A percentile compares a stretch with the other conserved stretches of the same genome.
Conservation (phyloP, 2,888 invertebrate genomes). For the Sylvicola cinctus region DNA sequence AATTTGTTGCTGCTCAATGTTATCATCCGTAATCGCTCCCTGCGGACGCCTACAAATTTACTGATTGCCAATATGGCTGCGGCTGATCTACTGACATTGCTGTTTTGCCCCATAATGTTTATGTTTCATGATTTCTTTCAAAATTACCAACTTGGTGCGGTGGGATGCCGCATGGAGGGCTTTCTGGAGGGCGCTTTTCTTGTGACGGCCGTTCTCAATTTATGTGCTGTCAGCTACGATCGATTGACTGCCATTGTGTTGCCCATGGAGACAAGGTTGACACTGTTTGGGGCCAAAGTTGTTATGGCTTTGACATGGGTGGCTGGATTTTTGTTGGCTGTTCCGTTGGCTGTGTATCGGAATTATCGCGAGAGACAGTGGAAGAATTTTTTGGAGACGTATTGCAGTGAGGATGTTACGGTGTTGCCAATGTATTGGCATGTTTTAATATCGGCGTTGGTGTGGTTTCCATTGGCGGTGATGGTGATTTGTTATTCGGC, state of each 20-base stretch:
- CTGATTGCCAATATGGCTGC: slow-evolving; percentile 55
- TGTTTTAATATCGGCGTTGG: slow-evolving; percentile 47
- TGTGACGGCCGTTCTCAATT: slow-evolving; percentile 53
- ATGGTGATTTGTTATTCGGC: slow-evolving; percentile 56
- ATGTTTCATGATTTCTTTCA: slow-evolving; percentile 55
- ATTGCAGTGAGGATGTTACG: slow-evolving; percentile 45
- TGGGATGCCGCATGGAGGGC: slow-evolving; percentile 60
- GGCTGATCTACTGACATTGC: slow-evolving; percentile 41
- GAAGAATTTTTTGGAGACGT: slow-evolving; percentile 53
- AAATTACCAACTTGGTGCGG: slow-evolving; percentile 48
- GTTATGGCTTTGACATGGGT: slow-evolving; percentile 49
- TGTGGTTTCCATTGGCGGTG: slow-evolving; percentile 54
- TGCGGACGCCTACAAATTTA: slow-evolving; percentile 49
- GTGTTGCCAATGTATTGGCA: slow-evolving; percentile 58
- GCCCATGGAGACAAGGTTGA: slow-evolving; percentile 47
- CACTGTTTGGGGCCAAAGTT: slow-evolving; percentile 38
- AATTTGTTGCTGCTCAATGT: slow-evolving; percentile 44
- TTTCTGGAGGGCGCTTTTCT: slow-evolving; percentile 55
- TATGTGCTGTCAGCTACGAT: slow-evolving; percentile 63
- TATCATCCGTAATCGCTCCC: slow-evolving; percentile 35
- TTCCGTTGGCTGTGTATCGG: slow-evolving; percentile 42
- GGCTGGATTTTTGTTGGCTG: slow-evolving; percentile 35
- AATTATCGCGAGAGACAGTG: slow-evolving; percentile 47
- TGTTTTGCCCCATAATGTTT: slow-evolving; percentile 57
- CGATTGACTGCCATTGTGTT: slow-evolving; percentile 60